Conservation (phyloP, 2,797 vertebrate species). For the Echiichthys vipera region DNA sequence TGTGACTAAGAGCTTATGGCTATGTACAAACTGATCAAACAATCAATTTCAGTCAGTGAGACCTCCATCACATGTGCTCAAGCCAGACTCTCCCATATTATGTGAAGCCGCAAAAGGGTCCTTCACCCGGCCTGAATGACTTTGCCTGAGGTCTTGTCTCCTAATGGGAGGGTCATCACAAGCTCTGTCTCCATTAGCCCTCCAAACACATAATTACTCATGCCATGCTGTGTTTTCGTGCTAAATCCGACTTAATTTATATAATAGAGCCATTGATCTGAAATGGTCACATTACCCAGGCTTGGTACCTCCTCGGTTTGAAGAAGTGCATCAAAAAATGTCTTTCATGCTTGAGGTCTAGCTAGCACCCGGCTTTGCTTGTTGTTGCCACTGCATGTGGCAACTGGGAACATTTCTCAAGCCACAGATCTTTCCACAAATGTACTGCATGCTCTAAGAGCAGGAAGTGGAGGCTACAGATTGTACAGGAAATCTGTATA, state of each 20-base stretch:
- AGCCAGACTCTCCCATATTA: constrained; percentile 30
- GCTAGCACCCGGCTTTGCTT: neutral
- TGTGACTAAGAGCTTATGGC: constrained; percentile 32
- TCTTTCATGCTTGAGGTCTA: constrained; percentile 4
- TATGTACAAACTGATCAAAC: constrained; percentile 33
- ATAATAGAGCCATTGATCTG: constrained; percentile 7
- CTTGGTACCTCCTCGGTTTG: neutral
- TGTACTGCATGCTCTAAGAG: constrained; percentile 27
- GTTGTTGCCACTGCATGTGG: neutral
- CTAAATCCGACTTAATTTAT: constrained; percentile 24
- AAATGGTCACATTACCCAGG: neutral
- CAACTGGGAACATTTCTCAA: neutral
- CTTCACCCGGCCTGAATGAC: constrained; percentile 53
- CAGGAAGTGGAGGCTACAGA: constrained; percentile 35
- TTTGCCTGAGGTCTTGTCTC: constrained; percentile 62
- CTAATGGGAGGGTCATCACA: constrained; percentile 1
- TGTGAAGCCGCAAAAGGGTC: constrained; percentile 35
- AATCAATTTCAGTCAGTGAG: constrained; percentile 11
- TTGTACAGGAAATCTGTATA: neutral
- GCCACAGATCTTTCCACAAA: constrained; percentile 40
- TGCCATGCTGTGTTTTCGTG: constrained; percentile 31
- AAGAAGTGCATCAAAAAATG: neutral
- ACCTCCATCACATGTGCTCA: constrained; percentile 30
- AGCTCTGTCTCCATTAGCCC: constrained; percentile 29
- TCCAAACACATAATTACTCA: constrained; percentile 15